These are phyloP conservation scores for Spodoptera exigua DNA, from an alignment of 2,888 invertebrate genomes.

Conservation along the genomic window DNA sequence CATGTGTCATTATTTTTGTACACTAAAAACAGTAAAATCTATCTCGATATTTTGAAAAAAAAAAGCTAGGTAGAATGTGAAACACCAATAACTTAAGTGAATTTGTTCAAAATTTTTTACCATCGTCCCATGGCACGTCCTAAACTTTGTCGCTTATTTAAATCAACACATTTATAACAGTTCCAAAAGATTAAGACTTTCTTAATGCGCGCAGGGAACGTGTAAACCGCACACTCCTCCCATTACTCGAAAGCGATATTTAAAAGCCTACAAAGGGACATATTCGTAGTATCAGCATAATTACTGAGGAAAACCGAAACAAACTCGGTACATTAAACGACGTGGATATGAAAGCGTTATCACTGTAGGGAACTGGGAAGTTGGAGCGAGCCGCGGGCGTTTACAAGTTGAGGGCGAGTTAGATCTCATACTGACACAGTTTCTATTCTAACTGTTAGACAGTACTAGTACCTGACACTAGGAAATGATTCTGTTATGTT, in stretches of 20 bases:
- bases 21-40: too few relatives aligned
- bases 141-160: too few relatives aligned
- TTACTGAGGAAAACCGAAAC: constrained; percentile 51
- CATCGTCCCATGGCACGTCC: too few relatives aligned
- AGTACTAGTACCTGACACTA: constrained; percentile 44
- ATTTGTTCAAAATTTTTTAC: too few relatives aligned
- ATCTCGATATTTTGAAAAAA: too few relatives aligned
- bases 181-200: too few relatives aligned
- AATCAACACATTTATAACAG: too few relatives aligned
- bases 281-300: constrained; percentile 24
- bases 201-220: too few relatives aligned
- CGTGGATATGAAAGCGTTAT: constrained; percentile 72
- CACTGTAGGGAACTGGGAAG: constrained; percentile 61
- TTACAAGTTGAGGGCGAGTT: constrained; percentile 68
- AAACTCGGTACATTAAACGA: constrained; percentile 67
- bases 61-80: too few relatives aligned
- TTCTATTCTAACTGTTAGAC: constrained; percentile 65
- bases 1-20: too few relatives aligned
- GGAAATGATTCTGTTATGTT: constrained; percentile 42
- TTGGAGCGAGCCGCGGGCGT: constrained; percentile 63
- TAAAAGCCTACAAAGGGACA: constrained; percentile 8
- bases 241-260: constrained; percentile 16
- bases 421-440: constrained; percentile 72
- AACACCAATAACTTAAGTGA: too few relatives aligned
- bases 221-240: neutral